Conservation (phyloP, 2,888 invertebrate genomes). For the Calameuta filiformis region DNA sequence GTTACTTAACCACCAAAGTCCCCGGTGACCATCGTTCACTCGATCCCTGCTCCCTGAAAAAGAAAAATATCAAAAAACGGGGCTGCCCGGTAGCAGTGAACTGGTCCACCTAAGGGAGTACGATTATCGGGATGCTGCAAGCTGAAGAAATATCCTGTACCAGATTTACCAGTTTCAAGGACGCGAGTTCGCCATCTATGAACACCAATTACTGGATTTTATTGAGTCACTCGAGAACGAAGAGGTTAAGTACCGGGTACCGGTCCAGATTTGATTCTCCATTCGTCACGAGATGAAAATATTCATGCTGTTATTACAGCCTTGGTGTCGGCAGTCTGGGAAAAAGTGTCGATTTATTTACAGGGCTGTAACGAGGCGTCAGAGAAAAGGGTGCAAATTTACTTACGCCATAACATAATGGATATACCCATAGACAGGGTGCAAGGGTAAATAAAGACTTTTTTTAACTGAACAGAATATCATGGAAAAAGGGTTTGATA, state of each 20-base stretch:
- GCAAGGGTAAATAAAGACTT: too few species aligned
- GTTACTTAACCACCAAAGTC: slow-evolving; percentile 56
- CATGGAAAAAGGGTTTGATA: too few species aligned
- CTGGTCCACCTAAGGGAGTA: background rate
- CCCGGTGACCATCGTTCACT: slow-evolving; percentile 37
- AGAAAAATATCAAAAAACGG: slow-evolving; percentile 31
- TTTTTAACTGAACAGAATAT: too few species aligned
- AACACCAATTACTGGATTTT: background rate
- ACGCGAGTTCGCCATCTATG: slow-evolving; percentile 24
- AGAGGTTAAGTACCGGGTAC: background rate
- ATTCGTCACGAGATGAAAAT: slow-evolving; percentile 27
- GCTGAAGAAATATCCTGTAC: slow-evolving; percentile 49
- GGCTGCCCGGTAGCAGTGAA: slow-evolving; percentile 24
- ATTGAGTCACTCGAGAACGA: background rate
- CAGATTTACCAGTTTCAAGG: slow-evolving; percentile 42
- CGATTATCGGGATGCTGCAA: slow-evolving; percentile 41
- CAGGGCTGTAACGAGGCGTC: background rate
- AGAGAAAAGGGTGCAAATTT: background rate
- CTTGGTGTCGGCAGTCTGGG: slow-evolving; percentile 13
- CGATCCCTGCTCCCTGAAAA: slow-evolving; percentile 15
- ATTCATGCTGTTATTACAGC: slow-evolving; percentile 56
- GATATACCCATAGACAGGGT: too few species aligned
- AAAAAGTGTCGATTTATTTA: background rate
- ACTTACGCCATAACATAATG: too few species aligned
- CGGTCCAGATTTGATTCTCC: slow-evolving; percentile 5